Base-by-base conservation (phyloP, 2,113 vertebrate species). In the Caretta caretta region DNA sequence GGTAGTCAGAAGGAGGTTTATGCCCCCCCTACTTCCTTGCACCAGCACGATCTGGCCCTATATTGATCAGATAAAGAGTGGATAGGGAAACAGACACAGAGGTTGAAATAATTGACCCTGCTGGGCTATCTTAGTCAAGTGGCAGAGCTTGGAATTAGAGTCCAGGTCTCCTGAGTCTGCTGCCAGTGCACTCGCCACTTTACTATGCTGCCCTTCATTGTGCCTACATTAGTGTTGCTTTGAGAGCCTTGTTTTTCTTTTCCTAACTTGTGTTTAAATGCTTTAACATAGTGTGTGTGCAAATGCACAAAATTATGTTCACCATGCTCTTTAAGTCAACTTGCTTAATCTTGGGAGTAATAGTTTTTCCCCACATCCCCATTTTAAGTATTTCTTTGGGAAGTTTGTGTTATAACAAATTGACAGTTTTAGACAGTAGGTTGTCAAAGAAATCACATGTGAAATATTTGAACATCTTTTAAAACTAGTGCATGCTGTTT, bases 241-340 rank as follows among this genome's bases (percentile, higher is more conserved):
- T 19, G 5, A 35, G 38, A 83, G 31, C 1, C 0, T 76, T 62
- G 3, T 11, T 4, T 22, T 62, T 14, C 0, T 78, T 83, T 78
- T 54, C 76, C 48, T 82, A 53, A 53, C 51, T 86, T 27, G 16
- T 27, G 35, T 87, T 94, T 87, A 48, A 48, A 10, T 49, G 90
- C 13, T 90, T 86, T 83, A 83, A 91, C 6, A 1, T 69, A 20
- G 49, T 3, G 48, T 5, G 57, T 85, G 75, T 53, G 57, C n/a
- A 10, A 57, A 20, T 8, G 25, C 8, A 24, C 27, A 59, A 22
- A 24, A 8, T 27, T 27, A 22, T 59, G 25, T 27, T 29, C 27
- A 25, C 57, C 27, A 59, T 24, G 57, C 57, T 29, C 57, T 27
- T 59, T 24, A 42, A 42, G 24, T 59, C 57, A 59, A 24, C 57